Conservation (phyloP, 2,113 vertebrate genomes). For the Bombycilla garrulus region DNA sequence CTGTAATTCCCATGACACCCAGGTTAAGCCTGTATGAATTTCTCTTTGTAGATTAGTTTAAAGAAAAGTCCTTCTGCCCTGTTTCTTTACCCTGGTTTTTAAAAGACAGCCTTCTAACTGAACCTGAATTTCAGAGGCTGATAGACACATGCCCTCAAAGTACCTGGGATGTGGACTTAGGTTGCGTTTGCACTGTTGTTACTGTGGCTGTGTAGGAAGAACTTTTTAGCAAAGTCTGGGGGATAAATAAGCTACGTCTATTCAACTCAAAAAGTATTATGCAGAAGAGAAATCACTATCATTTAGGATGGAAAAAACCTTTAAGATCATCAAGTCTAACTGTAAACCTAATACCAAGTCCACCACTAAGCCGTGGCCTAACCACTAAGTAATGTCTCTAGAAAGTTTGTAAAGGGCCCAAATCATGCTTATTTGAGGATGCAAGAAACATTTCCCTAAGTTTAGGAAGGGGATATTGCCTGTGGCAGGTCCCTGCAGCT, state of each 20-base stretch:
- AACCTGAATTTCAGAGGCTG: slow-evolving; percentile 4
- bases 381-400: neutral
- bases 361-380: neutral
- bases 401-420: neutral
- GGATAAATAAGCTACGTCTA: neutral
- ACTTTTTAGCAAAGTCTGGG: neutral
- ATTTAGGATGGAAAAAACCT: neutral
- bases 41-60: slow-evolving; percentile 32
- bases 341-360: neutral
- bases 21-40: slow-evolving; percentile 27
- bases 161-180: neutral
- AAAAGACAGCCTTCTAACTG: neutral
- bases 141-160: neutral
- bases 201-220: neutral
- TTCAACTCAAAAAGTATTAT: neutral
- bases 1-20: slow-evolving; percentile 6
- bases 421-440: neutral
- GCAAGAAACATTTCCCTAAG: neutral
- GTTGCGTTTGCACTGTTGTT: neutral
- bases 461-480: neutral
- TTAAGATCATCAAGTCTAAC: neutral
- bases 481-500: neutral
- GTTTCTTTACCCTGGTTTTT: slow-evolving; percentile 54
- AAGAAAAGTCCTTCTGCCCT: slow-evolving; percentile 35
- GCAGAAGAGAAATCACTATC: neutral